These are phyloP conservation scores for Mormyrops attenuatus DNA, from an alignment of 2,797 vertebrate species.

Conservation along the genomic window DNA sequence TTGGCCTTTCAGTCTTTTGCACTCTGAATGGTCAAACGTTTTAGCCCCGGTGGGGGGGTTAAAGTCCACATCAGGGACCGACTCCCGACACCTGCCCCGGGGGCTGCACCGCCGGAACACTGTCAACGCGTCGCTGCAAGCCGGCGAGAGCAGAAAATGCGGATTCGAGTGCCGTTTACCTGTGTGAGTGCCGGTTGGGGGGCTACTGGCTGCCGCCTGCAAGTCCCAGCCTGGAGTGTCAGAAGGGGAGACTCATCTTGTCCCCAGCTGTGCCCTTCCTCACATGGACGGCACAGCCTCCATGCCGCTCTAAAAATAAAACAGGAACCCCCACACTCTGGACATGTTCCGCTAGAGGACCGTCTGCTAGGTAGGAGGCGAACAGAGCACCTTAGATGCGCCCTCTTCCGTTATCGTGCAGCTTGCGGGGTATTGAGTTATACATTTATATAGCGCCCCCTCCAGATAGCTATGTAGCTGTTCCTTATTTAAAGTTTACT, in stretches of 20 bases:
- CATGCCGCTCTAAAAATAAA: conserved; percentile 81
- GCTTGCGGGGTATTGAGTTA: background rate
- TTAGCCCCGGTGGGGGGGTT: conserved; percentile 21
- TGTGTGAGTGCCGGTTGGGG: conserved; percentile 55
- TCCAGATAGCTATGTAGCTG: conserved; percentile 32
- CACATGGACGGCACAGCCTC: conserved; percentile 67
- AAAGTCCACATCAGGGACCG: conserved; percentile 8
- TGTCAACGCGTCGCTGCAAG: conserved; percentile 21
- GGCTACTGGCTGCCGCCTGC: conserved; percentile 60
- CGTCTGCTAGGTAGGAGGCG: conserved; percentile 39
- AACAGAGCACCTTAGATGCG: conserved; percentile 51
- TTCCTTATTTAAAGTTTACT: background rate
- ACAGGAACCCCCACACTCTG: conserved; percentile 48
- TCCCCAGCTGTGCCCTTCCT: conserved; percentile 63
- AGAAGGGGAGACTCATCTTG: conserved; percentile 65
- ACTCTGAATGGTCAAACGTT: conserved; percentile 31
- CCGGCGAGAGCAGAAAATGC: conserved; percentile 26
- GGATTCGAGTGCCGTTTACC: conserved; percentile 55
- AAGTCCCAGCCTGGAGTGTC: conserved; percentile 63
- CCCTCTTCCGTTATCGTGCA: conserved; percentile 20
- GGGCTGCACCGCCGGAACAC: conserved; percentile 14
- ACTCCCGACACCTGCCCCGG: conserved; percentile 27
- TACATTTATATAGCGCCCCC: conserved; percentile 41
- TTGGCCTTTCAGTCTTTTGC: background rate
- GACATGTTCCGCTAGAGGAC: conserved; percentile 49